phyloP scores from a whole-genome alignment of 1,140 invertebrate genomes.

The Diabrotica virgifera region DNA sequence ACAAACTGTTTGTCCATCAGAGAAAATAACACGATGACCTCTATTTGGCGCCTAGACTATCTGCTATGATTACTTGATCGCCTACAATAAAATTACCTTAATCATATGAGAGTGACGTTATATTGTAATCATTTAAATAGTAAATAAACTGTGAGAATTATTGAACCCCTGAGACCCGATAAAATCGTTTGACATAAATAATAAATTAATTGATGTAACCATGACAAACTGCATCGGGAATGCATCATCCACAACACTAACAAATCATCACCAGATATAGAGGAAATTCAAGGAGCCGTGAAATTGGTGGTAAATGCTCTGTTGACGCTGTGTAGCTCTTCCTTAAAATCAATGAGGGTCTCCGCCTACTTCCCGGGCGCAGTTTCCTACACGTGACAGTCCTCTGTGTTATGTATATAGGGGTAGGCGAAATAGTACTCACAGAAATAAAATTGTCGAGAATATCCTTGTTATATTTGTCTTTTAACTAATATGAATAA shows the following conservation, averaged over 20 bases:
- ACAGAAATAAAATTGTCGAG: neutral
- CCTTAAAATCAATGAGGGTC: constrained; percentile 30
- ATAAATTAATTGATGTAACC: constrained; percentile 28
- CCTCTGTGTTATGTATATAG: constrained; percentile 4
- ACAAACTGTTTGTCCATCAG: too few relatives aligned
- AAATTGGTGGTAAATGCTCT: constrained; percentile 29
- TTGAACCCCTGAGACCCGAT: neutral
- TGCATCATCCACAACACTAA: constrained; percentile 23
- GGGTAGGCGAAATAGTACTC: neutral
- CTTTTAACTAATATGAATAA: too few relatives aligned
- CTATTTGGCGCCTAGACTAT: too few relatives aligned
- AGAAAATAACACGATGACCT: too few relatives aligned
- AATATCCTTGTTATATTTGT: neutral
- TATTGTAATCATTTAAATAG: too few relatives aligned
- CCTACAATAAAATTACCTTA: too few relatives aligned
- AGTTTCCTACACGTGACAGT: constrained; percentile 16
- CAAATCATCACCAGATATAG: constrained; percentile 27
- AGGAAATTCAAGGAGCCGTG: constrained; percentile 31
- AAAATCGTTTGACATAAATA: constrained; percentile 4
- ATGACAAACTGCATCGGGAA: constrained; percentile 15
- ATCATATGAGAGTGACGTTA: too few relatives aligned
- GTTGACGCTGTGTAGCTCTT: constrained; percentile 35
- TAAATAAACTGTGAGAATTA: constrained; percentile 4
- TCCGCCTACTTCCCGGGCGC: constrained; percentile 27
- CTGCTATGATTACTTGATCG: too few relatives aligned